Percentiles rank a stretch among this genome's conserved stretches.
These are phyloP conservation scores for Aphis craccivora DNA, from an alignment of 1,140 invertebrate genomes.

Conservation along the genomic window DNA sequence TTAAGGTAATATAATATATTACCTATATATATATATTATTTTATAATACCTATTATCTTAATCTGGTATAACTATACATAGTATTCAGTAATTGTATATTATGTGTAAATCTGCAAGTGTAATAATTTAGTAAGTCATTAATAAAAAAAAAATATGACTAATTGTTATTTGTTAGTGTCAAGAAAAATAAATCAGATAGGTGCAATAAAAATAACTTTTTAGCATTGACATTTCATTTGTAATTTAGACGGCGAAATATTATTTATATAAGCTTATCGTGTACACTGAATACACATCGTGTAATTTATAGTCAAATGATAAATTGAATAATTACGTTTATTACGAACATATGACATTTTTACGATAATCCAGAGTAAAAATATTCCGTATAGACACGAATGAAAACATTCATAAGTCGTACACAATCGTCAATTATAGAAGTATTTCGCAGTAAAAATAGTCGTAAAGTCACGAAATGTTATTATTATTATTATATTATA, in stretches of 20 bases:
- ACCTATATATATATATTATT: too few relatives aligned
- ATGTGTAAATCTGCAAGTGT: neutral
- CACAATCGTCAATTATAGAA: neutral
- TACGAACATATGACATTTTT: neutral
- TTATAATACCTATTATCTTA: neutral
- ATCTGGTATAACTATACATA: neutral
- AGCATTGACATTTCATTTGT: neutral
- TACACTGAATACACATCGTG: neutral
- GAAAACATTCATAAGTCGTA: neutral
- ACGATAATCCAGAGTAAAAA: neutral
- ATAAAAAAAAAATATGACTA: neutral
- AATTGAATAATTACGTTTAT: neutral
- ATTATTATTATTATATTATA: neutral
- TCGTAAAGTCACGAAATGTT: neutral
- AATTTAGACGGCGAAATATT: neutral
- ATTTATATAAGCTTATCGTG: neutral
- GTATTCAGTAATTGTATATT: neutral
- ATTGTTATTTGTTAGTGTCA: neutral
- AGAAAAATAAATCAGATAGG: neutral
- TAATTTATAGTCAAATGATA: neutral
- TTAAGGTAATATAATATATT: too few relatives aligned
- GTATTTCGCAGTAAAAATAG: neutral
- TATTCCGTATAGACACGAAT: neutral
- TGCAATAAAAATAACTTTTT: constrained; percentile 1
- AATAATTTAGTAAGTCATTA: neutral